Evolutionary conservation across 2,113 vertebrate genomes (phyloP), one percentile per base, ranked within the genome.

Genomic region (Psittacus erithacus): DNA sequence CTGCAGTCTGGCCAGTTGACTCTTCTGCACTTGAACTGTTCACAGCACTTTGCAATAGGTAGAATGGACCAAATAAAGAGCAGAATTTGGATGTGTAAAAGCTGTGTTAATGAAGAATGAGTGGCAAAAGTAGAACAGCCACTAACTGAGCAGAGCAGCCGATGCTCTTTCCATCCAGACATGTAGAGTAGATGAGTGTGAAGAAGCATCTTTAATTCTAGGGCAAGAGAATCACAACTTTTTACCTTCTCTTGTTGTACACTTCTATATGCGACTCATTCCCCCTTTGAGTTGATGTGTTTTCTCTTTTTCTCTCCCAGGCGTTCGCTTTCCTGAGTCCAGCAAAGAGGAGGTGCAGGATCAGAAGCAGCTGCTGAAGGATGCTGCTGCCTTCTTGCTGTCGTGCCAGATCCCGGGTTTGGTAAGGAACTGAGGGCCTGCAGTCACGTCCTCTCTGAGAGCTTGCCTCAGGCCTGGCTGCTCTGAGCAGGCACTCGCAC

Each of bases 291-390:
- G 68, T 4, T 92, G 62, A 47, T 13, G 29, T 13, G 27, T 63
- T 50, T 74, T 14, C 39, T 79, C 33, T 17, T 29, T n/a, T 17
- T 6, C 46, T 80, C 25, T 81, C 71, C 7, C 82, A 99, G 99
- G 99, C 17, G 99, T 99, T 77, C 98, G 98, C 74, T 99, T 99
- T 95, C 99, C 99, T 0, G 99, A 99, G 6, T 98, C 98, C 2
- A 98, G 98, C 80, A 91, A 97, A 52, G 98, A 99, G n/a, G 99
- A 99, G 75, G 97, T 99, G 80, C 98, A 98, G 97, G 99, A 99
- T 88, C 99, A 99, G 98, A 99, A 99, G 97, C 99, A 99, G 97
- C 96, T 99, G 70, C 97, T 99, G 86, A 99, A 99, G 97, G 99
- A 99, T 11, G 98, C 99, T 0, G 99, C 99, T 20, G 98, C 99